Evolutionary conservation across 2,797 vertebrate genomes (phyloP).

Genomic region (Intellagama lesueurii): DNA sequence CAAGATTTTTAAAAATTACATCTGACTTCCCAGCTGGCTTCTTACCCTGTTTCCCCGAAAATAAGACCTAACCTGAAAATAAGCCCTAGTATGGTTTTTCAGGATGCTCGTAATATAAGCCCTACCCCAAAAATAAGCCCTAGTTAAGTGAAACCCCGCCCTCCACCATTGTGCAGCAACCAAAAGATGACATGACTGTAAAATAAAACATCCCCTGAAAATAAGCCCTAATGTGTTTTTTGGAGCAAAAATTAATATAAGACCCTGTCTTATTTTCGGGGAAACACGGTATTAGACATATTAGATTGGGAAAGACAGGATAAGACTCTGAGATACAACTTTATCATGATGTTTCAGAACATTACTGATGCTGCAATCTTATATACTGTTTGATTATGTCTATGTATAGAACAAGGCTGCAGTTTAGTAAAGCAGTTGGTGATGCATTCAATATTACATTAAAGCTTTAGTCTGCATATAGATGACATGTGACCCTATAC

Average conservation of each 20-base stretch:
- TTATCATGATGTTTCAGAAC: neutral
- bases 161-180: too few species aligned
- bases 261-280: too few species aligned
- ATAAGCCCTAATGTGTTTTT: too few species aligned
- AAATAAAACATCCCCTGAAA: too few species aligned
- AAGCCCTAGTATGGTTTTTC: too few species aligned
- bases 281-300: too few species aligned
- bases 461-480: neutral
- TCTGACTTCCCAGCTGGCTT: neutral
- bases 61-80: too few species aligned
- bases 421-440: neutral
- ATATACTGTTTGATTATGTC: neutral
- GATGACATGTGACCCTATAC: neutral
- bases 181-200: too few species aligned
- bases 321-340: neutral
- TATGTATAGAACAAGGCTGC: neutral
- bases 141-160: too few species aligned
- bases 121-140: too few species aligned
- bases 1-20: neutral
- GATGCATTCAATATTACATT: conserved; percentile 1
- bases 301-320: neutral
- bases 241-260: too few species aligned
- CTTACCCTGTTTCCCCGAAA: neutral
- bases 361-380: neutral
- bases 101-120: too few species aligned